Conservation (phyloP, 2,888 invertebrate species). For the Bhutanitis thaidina region DNA sequence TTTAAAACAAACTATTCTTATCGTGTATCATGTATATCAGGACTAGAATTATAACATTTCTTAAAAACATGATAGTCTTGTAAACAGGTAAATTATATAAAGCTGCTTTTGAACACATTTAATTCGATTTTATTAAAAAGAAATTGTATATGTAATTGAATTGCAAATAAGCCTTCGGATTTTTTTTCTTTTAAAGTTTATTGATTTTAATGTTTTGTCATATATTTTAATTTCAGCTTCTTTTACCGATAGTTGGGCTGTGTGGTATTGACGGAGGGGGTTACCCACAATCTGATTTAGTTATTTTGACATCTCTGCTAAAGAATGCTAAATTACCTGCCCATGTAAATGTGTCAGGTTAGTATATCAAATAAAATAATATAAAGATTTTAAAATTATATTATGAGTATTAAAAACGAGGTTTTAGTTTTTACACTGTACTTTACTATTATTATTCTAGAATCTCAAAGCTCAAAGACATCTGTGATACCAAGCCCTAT, state of each 20-base stretch:
- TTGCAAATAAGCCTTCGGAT: too few relatives aligned
- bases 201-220: background rate
- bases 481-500: conserved; percentile 65
- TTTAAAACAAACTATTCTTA: too few relatives aligned
- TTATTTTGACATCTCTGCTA: conserved; percentile 86
- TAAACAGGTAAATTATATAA: too few relatives aligned
- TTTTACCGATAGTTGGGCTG: conserved; percentile 85
- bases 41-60: too few relatives aligned
- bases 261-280: conserved; percentile 84
- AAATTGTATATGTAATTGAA: too few relatives aligned
- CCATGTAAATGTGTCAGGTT: conserved; percentile 64
- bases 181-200: background rate
- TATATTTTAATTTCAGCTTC: conserved; percentile 61
- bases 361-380: conserved; percentile 14
- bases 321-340: conserved; percentile 86
- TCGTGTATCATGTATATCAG: too few relatives aligned
- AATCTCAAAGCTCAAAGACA: conserved; percentile 59
- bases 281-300: conserved; percentile 87
- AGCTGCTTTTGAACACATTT: too few relatives aligned
- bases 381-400: too few relatives aligned
- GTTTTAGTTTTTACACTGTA: background rate
- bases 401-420: background rate
- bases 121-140: too few relatives aligned
- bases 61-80: too few relatives aligned
- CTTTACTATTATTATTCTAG: conserved; percentile 30